phyloP scores from a whole-genome alignment of 2,888 invertebrate genomes.

The Eupithecia pulchellata region DNA sequence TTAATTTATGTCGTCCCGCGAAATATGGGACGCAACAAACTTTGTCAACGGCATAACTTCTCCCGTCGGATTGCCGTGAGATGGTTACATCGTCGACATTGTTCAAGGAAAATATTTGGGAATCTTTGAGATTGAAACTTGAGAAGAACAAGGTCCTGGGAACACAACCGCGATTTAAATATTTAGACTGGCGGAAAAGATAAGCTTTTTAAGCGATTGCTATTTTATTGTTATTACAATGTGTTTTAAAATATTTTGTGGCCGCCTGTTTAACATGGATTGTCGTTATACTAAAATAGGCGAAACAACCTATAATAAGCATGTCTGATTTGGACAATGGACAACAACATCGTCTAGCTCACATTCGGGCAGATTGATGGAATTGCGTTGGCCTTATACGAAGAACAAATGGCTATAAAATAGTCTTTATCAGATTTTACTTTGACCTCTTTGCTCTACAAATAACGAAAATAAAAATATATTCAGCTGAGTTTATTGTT shows the following conservation, averaged over 20 bases:
- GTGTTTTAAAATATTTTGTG: conserved; percentile 1
- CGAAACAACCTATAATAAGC: conserved; percentile 9
- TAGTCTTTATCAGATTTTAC: conserved; percentile 68
- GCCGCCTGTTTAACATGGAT: not conserved
- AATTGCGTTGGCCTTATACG: conserved; percentile 65
- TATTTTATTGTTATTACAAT: not conserved
- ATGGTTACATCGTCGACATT: conserved; percentile 39
- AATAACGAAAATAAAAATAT: conserved; percentile 52
- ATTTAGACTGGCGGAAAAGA: not conserved
- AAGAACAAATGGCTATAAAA: conserved; percentile 71
- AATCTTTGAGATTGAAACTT: conserved; percentile 36
- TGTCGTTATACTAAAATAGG: not conserved
- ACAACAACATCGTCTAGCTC: conserved; percentile 60
- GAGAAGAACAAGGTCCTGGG: conserved; percentile 15
- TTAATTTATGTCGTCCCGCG: conserved; percentile 43
- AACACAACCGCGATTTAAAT: not conserved
- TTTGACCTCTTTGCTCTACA: conserved; percentile 45
- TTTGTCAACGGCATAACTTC: conserved; percentile 37
- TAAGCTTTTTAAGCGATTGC: not conserved
- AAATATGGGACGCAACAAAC: conserved; percentile 41
- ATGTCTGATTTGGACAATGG: conserved; percentile 51
- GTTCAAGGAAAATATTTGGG: conserved; percentile 29
- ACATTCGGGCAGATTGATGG: conserved; percentile 71
- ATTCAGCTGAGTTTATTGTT: conserved; percentile 26
- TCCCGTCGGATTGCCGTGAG: conserved; percentile 25